phyloP scores from a whole-genome alignment of 2,888 invertebrate genomes.

The Apamea anceps region DNA sequence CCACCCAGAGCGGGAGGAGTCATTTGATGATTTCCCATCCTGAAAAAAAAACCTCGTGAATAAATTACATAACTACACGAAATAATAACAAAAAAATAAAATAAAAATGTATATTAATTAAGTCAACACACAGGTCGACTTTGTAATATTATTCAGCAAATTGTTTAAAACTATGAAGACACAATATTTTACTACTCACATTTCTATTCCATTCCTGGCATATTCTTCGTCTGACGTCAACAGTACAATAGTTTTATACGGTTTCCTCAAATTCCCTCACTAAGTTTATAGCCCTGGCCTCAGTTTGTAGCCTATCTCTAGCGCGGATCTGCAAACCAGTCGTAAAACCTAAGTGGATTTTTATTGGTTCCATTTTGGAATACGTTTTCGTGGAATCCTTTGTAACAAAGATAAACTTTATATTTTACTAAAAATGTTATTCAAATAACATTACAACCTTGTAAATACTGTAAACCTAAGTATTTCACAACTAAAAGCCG shows the following conservation, averaged over 20 bases:
- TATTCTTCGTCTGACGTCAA: conserved; percentile 26
- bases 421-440: neutral
- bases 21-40: no score
- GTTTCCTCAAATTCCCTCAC: conserved; percentile 30
- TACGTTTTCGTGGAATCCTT: conserved; percentile 23
- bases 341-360: conserved; percentile 60
- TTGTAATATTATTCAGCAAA: neutral
- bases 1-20: no score
- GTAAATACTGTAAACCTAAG: neutral
- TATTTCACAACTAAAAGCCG: neutral
- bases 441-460: neutral
- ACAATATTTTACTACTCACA: neutral
- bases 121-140: neutral
- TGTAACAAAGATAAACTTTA: neutral
- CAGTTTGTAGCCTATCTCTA: conserved; percentile 52
- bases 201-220: neutral
- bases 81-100: no score
- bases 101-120: neutral
- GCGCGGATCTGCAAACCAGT: conserved; percentile 50
- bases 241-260: conserved; percentile 42
- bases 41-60: no score
- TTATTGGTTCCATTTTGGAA: conserved; percentile 41
- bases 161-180: neutral
- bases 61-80: no score
- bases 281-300: conserved; percentile 51